A percentile compares a stretch with the other conserved stretches of the same genome.
These are phyloP conservation scores for Leptodactylus fuscus DNA, from an alignment of 2,113 vertebrate species.

Conservation along the genomic window DNA sequence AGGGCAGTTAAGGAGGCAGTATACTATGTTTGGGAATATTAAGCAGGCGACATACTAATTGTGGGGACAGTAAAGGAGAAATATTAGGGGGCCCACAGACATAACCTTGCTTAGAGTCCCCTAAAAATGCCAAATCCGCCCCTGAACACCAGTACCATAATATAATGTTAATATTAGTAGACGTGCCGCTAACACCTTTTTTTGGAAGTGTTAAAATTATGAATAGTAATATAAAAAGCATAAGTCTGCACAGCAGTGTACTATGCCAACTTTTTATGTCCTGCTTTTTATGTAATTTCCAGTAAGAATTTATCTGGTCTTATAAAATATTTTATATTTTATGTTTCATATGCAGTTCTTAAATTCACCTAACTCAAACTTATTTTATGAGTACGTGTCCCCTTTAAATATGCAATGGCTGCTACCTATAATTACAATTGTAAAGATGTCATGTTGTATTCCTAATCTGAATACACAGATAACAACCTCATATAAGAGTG, in stretches of 20 bases:
- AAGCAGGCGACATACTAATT: no score
- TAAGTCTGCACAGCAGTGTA: not conserved
- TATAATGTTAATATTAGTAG: not conserved
- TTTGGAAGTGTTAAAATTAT: not conserved
- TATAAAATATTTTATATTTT: constrained; percentile 5
- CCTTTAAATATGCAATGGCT: constrained; percentile 35
- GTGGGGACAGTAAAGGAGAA: no score
- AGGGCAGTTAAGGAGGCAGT: no score
- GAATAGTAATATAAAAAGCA: not conserved
- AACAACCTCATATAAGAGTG: constrained; percentile 4
- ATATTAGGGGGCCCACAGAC: no score
- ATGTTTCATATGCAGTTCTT: constrained; percentile 12
- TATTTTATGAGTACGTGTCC: not conserved
- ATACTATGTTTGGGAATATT: no score
- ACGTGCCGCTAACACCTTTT: no score
- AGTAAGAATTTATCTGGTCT: constrained; percentile 12
- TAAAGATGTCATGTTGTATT: constrained; percentile 40
- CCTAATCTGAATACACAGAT: constrained; percentile 41
- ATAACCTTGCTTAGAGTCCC: no score
- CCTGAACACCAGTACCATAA: no score
- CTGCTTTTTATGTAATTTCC: constrained; percentile 27
- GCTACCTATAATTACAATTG: constrained; percentile 29
- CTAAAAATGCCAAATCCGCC: no score
- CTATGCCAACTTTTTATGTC: not conserved
- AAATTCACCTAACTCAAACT: not conserved